Conservation (phyloP, 2,888 invertebrate species). For the Macaria liturata region DNA sequence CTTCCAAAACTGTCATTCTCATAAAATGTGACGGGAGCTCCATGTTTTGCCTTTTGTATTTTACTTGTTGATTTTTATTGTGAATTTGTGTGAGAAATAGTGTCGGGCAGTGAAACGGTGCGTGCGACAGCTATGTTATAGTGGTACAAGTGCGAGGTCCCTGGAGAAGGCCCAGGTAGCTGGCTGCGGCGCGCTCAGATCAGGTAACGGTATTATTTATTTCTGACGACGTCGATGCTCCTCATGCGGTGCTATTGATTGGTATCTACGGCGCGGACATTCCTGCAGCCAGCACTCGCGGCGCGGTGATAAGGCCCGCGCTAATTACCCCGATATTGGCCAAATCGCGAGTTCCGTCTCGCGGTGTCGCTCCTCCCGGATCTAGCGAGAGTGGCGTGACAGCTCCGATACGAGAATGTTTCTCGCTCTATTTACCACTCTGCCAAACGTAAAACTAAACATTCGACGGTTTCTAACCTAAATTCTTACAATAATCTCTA, state of each 20-base stretch:
- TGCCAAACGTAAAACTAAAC: slow-evolving; percentile 8
- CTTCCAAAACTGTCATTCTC: slow-evolving; percentile 39
- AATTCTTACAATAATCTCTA: not conserved
- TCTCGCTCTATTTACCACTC: slow-evolving; percentile 25
- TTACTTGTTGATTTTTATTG: slow-evolving; percentile 79
- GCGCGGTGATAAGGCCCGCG: slow-evolving; percentile 4
- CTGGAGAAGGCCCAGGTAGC: slow-evolving; percentile 46
- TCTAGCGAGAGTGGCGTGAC: slow-evolving; percentile 21
- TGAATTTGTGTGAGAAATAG: slow-evolving; percentile 57
- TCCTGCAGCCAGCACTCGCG: slow-evolving; percentile 4
- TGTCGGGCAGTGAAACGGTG: slow-evolving; percentile 50
- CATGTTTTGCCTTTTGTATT: slow-evolving; percentile 70
- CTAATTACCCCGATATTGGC: slow-evolving; percentile 5
- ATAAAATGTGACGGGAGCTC: slow-evolving; percentile 69
- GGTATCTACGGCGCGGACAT: slow-evolving; percentile 10
- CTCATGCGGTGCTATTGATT: slow-evolving; percentile 47
- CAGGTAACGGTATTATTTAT: slow-evolving; percentile 80
- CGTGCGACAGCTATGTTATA: slow-evolving; percentile 61
- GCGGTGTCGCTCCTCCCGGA: slow-evolving; percentile 23
- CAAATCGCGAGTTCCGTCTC: slow-evolving; percentile 4
- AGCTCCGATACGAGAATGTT: slow-evolving; percentile 14
- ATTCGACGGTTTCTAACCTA: slow-evolving; percentile 5
- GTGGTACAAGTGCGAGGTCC: slow-evolving; percentile 42
- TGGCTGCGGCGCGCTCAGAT: slow-evolving; percentile 54
- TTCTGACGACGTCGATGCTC: slow-evolving; percentile 74